These are phyloP conservation scores for Gastrophryne carolinensis DNA, from an alignment of 2,797 vertebrate species.

Conservation along the genomic window DNA sequence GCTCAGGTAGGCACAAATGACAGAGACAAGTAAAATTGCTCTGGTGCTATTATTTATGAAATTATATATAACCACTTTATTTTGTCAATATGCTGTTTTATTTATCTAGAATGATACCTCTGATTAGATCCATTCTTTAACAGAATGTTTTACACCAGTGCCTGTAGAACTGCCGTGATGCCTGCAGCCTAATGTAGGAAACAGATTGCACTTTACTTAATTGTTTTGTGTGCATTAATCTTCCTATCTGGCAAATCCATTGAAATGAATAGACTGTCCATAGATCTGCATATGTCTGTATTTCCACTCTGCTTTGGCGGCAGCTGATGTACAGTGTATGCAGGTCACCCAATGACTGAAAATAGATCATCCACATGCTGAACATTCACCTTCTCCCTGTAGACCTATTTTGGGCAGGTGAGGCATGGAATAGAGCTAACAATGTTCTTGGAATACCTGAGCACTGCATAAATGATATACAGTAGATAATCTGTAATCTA, in stretches of 20 bases:
- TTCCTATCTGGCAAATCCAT: neutral
- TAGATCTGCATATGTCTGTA: neutral
- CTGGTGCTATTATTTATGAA: too few relatives aligned
- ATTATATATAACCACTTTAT: too few relatives aligned
- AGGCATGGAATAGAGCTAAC: neutral
- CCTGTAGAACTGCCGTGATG: neutral
- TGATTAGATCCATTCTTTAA: too few relatives aligned
- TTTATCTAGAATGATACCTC: too few relatives aligned
- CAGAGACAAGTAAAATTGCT: too few relatives aligned
- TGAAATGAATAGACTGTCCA: neutral
- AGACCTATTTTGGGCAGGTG: slow-evolving; percentile 1
- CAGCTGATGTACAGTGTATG: neutral
- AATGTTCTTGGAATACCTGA: slow-evolving; percentile 15
- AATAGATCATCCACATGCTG: neutral
- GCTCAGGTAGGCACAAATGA: too few relatives aligned
- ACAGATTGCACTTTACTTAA: neutral
- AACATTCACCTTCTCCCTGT: neutral
- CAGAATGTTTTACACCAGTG: neutral
- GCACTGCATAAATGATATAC: neutral
- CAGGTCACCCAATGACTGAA: neutral
- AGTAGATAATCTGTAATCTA: neutral
- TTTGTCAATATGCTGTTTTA: too few relatives aligned
- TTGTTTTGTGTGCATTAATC: neutral
- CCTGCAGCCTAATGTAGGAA: neutral
- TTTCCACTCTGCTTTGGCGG: neutral